phyloP scores from a whole-genome alignment of 2,113 vertebrate species.

The Ictidomys tridecemlineatus region DNA sequence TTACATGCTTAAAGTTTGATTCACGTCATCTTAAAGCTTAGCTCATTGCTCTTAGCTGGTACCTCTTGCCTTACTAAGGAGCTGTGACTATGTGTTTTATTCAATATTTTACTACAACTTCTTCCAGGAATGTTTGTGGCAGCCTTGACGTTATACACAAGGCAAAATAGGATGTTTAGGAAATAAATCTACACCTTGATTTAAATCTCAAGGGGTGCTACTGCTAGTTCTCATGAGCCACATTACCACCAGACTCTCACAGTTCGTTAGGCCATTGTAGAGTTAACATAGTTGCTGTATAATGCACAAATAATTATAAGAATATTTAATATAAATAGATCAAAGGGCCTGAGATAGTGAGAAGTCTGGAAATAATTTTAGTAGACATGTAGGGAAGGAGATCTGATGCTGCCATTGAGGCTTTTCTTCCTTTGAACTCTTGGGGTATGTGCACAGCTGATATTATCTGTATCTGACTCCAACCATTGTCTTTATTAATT shows the following conservation, averaged over 20 bases:
- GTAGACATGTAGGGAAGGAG: not conserved
- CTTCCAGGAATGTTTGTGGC: not conserved
- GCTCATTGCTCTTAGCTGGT: not conserved
- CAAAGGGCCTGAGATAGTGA: not conserved
- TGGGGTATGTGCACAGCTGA: not conserved
- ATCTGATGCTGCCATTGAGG: not conserved
- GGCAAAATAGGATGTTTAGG: not conserved
- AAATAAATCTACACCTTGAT: not conserved
- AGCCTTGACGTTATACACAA: constrained; percentile 31
- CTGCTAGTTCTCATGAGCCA: not conserved
- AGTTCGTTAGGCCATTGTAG: not conserved
- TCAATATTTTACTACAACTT: not conserved
- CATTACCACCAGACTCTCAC: not conserved
- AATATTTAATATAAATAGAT: not conserved
- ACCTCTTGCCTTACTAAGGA: not conserved
- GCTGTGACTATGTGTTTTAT: not conserved
- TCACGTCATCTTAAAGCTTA: too few relatives aligned
- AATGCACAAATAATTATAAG: not conserved
- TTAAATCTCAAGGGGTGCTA: not conserved
- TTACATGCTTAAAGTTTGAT: not conserved
- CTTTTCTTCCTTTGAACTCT: not conserved
- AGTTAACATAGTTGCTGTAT: not conserved
- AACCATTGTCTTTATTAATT: not conserved
- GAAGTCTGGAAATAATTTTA: not conserved
- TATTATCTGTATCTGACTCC: not conserved